Base-by-base conservation (phyloP, 2,888 invertebrate genomes). In the Metopia argyrocephala region DNA sequence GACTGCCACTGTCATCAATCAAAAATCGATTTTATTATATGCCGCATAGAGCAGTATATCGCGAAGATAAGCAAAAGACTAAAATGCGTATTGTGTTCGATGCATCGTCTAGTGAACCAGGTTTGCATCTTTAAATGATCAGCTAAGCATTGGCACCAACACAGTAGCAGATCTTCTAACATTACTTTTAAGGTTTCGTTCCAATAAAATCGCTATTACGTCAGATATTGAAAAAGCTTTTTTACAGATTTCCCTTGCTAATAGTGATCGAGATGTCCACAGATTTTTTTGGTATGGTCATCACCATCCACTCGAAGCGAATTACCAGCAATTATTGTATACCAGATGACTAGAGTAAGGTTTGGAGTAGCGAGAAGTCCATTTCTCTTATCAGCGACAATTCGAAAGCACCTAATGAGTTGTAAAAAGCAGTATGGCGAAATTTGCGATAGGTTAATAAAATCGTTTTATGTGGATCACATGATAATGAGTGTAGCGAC, bases 181-280 rank as follows among this genome's bases (percentile, higher is more conserved):
- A 20, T 66, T 68, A 12, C 38, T 84, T 28, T 54, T 83, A 62
- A 73, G 80, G 12, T 83, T 83, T 66, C 81, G 79, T 38, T 82
- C 74, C 28, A 76, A 83, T 48, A 78, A 76, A 79, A 80, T 82
- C 56, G 82, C 66, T 9, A 70, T 84, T 23, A 69, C 74, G 6
- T 64, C 82, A 21, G 81, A 84, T 76, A 81, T 83, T 48, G 78
- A 84, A 81, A 84, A 82, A 46, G 82, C 75, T 25, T 84, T 82
- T 62, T 66, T 83, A 18, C 76, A 84, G 54, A 82, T 83, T 73
- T 48, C 73, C 18, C 27, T 83, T 45, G 15, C 74, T 7, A 56
- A 80, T 21, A 68, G 18, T 23, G 79, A 83, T 45, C 74, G 82
- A 7, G 71, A 84, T 50, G 61, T 78, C 12, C 83, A 82, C 52